Base-by-base conservation (phyloP, 2,113 vertebrate genomes). In the Pristiophorus japonicus region DNA sequence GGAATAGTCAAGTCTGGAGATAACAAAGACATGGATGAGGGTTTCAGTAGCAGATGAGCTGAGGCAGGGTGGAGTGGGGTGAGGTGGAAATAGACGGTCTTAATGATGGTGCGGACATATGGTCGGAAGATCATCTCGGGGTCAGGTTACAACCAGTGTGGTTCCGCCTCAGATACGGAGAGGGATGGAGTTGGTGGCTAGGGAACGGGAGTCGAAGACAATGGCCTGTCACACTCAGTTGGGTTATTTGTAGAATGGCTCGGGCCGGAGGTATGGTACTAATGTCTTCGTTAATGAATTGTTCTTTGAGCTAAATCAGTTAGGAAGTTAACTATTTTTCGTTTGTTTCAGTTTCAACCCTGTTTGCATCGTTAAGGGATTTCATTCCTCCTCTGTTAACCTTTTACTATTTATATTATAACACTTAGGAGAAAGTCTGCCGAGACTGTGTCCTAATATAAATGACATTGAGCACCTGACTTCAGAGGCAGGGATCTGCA, bases 311-410 rank as follows among this genome's bases (percentile, higher is more conserved):
- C 11, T 81, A 14, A n/a, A 81, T 63, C 55, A 38, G 22, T 63
- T 92, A 63, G 38, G 3, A 42, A 65, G 59, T 92, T 63, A 63
- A 92, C 34, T 92, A 92, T 92, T 92, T 92, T 92, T 63, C 63
- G 88, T 63, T 18, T 38, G 27, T 91, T 92, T n/a, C 55, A 20
- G 30, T 63, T 91, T 7, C 88, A 91, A 59, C 30, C 34, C 34
- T 22, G 34, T 65, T 62, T 63, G 34, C 88, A 92, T 62, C 18
- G 34, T 92, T 92, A 20, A n/a, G 59, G 88, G 88, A 62, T 91
- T 91, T 91, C 59, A 62, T 34, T 91, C 59, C 16, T 62, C 11
- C 16, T 91, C 34, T 18, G 62, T n/a, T 65, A 62, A 65, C 55
- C 55, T 90, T 30, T 90, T 62, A n/a, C 27, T 62, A 91, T 92